Percentiles rank a stretch among this genome's conserved stretches.
phyloP scores from a whole-genome alignment of 2,113 vertebrate species.

The Corapipo altera region DNA sequence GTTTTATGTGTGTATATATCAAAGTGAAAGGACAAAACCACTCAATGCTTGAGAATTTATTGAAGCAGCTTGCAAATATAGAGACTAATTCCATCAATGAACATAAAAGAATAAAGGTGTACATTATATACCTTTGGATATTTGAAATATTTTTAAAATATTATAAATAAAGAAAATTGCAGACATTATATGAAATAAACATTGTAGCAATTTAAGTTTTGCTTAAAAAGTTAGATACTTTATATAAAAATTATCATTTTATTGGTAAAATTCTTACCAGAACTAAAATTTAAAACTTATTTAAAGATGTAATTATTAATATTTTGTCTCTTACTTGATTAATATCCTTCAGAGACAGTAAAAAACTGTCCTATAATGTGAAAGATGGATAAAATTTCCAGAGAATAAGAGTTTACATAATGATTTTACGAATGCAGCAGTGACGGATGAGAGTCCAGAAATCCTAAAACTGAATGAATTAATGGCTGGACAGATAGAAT shows the following conservation, averaged over 20 bases:
- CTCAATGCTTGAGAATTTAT: neutral
- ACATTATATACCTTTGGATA: neutral
- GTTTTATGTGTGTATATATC: neutral
- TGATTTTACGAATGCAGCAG: neutral
- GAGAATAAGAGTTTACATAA: neutral
- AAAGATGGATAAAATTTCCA: neutral
- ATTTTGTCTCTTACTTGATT: neutral
- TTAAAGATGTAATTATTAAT: neutral
- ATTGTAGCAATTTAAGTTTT: neutral
- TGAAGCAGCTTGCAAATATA: neutral
- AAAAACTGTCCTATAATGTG: neutral
- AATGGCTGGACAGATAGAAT: neutral
- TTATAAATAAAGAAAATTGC: neutral
- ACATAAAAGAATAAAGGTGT: neutral
- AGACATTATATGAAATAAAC: neutral
- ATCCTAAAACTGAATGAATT: neutral
- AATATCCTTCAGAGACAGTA: neutral
- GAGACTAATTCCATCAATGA: neutral
- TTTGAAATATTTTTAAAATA: neutral
- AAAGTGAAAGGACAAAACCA: neutral
- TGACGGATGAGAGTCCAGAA: neutral
- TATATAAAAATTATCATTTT: neutral
- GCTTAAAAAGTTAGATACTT: neutral
- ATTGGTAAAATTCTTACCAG: neutral
- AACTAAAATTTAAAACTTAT: neutral